Base-by-base conservation (phyloP, 2,888 invertebrate genomes). In the Drosophila hawaiiensis region DNA sequence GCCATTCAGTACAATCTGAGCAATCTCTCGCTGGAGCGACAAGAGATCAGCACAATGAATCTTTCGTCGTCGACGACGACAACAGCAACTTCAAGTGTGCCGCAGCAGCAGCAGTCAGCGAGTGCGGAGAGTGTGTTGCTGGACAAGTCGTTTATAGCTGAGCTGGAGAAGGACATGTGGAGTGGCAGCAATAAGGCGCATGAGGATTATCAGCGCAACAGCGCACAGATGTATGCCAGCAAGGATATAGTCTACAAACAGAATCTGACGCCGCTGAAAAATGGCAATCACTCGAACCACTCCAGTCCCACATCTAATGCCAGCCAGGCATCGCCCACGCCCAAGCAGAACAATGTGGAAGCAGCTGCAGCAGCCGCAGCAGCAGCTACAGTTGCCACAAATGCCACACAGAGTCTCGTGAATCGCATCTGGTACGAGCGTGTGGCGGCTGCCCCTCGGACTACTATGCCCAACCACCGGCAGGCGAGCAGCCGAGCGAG, bases 101-200 rank as follows among this genome's bases (percentile, higher is more conserved):
- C 60, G n/a, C 54, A 29, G 14, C 66, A 66, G 39, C 31, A 39
- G 39, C 39, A 0, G 10, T 14, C 92, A 16, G 93, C 94, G 2
- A 94, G 94, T 70, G 83, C 92, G 14, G 93, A 94, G 2, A 94
- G 94, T 70, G 83, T 91, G 25, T 94, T 94, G 83, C 91, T 95
- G 25, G 95, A 95, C 86, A 94, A 95, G 12, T 94, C 94, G 22
- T 96, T 96, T 76, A 94, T 96, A 43, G 95, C 95, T 0, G 96
- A 96, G 85, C 91, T 96, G 58, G 96, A 96, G 90, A 96, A 95
- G 80, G 95, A 95, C 81, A 92, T 96, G 89, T 93, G 93, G 75
- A 91, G 90, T 66, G 83, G 89, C 52, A 82, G 81, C 52, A 91
- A 83, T 60, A 88, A 89, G 61, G 91, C 91, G 5, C 92, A 92